Percentiles rank a stretch among this genome's conserved stretches.
Conservation (phyloP, 2,113 vertebrate genomes). For the Speoplatyrhinus poulsoni region DNA sequence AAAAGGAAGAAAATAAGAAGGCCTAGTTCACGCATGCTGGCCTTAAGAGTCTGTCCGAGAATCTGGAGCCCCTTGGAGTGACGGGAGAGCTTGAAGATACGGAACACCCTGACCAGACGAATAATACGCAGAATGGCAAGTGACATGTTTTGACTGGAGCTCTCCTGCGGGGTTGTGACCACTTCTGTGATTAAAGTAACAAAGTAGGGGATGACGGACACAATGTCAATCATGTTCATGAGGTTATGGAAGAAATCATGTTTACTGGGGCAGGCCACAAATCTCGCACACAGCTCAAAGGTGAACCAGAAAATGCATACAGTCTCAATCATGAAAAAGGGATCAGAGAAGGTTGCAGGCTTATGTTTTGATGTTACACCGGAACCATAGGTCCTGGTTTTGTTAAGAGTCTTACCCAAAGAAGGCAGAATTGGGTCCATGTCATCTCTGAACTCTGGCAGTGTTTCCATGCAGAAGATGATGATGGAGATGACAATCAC, state of each 20-base stretch:
- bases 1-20: constrained; percentile 98
- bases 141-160: constrained; percentile 91
- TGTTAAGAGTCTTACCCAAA: constrained; percentile 53
- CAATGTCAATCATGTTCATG: constrained; percentile 96
- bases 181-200: constrained; percentile 89
- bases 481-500: constrained; percentile 96
- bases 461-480: constrained; percentile 95
- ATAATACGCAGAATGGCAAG: constrained; percentile 94
- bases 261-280: constrained; percentile 92
- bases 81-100: constrained; percentile 95
- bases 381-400: constrained; percentile 36
- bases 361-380: constrained; percentile 21
- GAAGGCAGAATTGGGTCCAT: constrained; percentile 55
- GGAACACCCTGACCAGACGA: constrained; percentile 93
- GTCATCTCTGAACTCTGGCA: constrained; percentile 93
- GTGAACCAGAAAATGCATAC: constrained; percentile 95
- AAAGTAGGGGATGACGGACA: constrained; percentile 97
- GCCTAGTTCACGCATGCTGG: constrained; percentile 88
- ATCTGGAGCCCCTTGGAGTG: constrained; percentile 93
- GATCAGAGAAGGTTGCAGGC: constrained; percentile 84
- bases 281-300: constrained; percentile 88
- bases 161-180: constrained; percentile 81
- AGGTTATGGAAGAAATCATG: constrained; percentile 90
- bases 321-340: constrained; percentile 94
- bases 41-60: constrained; percentile 90